Percentiles rank a stretch among this genome's conserved stretches.
phyloP scores from a whole-genome alignment of 2,113 vertebrate species.

The Sigmodon hispidus region DNA sequence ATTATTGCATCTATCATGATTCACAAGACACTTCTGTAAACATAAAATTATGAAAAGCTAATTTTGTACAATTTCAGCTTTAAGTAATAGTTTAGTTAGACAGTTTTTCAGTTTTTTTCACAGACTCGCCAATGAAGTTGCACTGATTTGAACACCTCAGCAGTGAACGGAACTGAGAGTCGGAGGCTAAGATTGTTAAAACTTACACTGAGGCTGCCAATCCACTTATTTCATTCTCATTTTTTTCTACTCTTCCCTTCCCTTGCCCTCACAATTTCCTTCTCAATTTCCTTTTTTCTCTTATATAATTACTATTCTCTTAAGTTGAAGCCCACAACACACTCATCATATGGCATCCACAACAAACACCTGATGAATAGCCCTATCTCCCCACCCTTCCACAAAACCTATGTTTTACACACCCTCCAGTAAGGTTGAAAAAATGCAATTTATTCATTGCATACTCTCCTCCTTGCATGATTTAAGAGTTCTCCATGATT shows the following conservation, averaged over 20 bases:
- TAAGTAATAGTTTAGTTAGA: background rate
- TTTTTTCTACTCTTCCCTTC: background rate
- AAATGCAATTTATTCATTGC: background rate
- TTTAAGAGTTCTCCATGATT: background rate
- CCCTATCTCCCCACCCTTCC: background rate
- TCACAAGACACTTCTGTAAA: background rate
- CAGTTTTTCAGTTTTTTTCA: background rate
- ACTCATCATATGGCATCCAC: background rate
- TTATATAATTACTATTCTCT: background rate
- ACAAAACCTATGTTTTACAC: background rate
- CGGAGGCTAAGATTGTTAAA: background rate
- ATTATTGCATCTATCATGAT: constrained; percentile 7
- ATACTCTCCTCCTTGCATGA: too few species aligned
- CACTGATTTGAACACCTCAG: background rate
- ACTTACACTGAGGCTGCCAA: background rate
- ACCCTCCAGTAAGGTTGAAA: background rate
- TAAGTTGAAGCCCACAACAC: background rate
- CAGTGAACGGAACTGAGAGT: background rate
- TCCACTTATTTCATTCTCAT: background rate
- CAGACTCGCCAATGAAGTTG: background rate
- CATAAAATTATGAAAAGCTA: constrained; percentile 1
- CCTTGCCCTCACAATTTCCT: background rate
- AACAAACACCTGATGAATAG: background rate
- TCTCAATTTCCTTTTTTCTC: background rate
- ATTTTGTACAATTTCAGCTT: background rate